Conservation (phyloP, 2,113 vertebrate species). For the Lophius piscatorius region DNA sequence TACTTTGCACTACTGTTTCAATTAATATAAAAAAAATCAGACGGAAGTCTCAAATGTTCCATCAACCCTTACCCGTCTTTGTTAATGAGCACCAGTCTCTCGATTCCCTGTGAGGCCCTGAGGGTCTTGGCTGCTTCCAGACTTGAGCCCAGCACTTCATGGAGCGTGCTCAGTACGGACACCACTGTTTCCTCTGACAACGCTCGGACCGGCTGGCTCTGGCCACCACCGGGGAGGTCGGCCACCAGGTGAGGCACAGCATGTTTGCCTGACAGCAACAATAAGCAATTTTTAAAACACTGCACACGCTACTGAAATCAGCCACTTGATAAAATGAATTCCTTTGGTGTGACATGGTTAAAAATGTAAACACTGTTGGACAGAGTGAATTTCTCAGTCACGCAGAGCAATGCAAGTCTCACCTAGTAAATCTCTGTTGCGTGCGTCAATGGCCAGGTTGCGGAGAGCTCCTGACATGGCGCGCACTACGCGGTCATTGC, state of each 20-base stretch:
- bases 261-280: slow-evolving; percentile 83
- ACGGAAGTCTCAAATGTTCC: too few species aligned
- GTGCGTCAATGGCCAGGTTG: slow-evolving; percentile 91
- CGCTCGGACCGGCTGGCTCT: slow-evolving; percentile 85
- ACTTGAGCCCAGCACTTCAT: slow-evolving; percentile 90
- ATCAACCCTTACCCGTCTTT: slow-evolving; percentile 84
- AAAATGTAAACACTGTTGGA: background rate
- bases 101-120: slow-evolving; percentile 90
- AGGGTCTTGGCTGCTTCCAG: slow-evolving; percentile 91
- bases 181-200: slow-evolving; percentile 91
- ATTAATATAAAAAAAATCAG: too few species aligned
- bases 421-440: slow-evolving; percentile 94
- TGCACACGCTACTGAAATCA: too few species aligned
- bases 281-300: background rate
- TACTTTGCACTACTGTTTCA: too few species aligned
- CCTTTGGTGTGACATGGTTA: too few species aligned
- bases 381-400: background rate
- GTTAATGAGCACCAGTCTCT: slow-evolving; percentile 94
- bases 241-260: slow-evolving; percentile 89
- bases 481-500: slow-evolving; percentile 91
- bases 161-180: slow-evolving; percentile 90
- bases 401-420: slow-evolving; percentile 33
- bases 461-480: slow-evolving; percentile 93
- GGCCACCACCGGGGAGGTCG: slow-evolving; percentile 88
- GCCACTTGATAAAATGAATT: too few species aligned